Conservation (phyloP, 2,888 invertebrate species). For the Euproctis similis region DNA sequence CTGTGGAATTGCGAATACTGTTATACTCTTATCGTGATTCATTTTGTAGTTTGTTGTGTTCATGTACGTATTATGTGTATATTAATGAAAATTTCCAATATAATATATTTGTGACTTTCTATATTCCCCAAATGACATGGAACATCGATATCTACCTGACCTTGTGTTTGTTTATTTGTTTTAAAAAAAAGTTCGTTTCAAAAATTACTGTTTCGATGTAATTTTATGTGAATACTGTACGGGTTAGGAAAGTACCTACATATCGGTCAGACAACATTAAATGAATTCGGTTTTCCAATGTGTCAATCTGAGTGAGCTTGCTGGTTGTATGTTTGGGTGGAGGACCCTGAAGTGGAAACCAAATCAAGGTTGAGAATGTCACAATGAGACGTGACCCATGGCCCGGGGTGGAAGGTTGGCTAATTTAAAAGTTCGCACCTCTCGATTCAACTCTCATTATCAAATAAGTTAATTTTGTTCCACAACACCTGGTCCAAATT, state of each 20-base stretch:
- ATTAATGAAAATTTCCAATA: slow-evolving; percentile 58
- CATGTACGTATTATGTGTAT: slow-evolving; percentile 73
- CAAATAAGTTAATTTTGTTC: slow-evolving; percentile 39
- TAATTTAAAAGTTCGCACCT: slow-evolving; percentile 39
- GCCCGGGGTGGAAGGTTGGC: slow-evolving; percentile 60
- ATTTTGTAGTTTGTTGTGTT: slow-evolving; percentile 73
- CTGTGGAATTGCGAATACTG: slow-evolving; percentile 74
- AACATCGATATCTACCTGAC: slow-evolving; percentile 57
- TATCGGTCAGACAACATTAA: slow-evolving; percentile 22
- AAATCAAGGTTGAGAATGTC: slow-evolving; percentile 87
- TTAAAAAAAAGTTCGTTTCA: no score
- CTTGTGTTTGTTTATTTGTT: no score
- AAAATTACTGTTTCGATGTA: slow-evolving; percentile 22
- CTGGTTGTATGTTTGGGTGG: slow-evolving; percentile 69
- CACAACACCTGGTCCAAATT: slow-evolving; percentile 41
- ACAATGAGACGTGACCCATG: slow-evolving; percentile 82
- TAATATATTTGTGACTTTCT: slow-evolving; percentile 51
- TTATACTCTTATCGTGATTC: slow-evolving; percentile 62
- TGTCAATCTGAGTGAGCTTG: slow-evolving; percentile 42
- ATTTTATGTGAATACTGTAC: slow-evolving; percentile 15
- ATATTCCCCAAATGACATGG: slow-evolving; percentile 61
- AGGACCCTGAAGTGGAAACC: slow-evolving; percentile 85
- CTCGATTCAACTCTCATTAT: slow-evolving; percentile 44
- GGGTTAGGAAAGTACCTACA: slow-evolving; percentile 9
- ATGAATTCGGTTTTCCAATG: slow-evolving; percentile 53